phyloP scores from a whole-genome alignment of 2,888 invertebrate species.

The Drosophila kanekoi region DNA sequence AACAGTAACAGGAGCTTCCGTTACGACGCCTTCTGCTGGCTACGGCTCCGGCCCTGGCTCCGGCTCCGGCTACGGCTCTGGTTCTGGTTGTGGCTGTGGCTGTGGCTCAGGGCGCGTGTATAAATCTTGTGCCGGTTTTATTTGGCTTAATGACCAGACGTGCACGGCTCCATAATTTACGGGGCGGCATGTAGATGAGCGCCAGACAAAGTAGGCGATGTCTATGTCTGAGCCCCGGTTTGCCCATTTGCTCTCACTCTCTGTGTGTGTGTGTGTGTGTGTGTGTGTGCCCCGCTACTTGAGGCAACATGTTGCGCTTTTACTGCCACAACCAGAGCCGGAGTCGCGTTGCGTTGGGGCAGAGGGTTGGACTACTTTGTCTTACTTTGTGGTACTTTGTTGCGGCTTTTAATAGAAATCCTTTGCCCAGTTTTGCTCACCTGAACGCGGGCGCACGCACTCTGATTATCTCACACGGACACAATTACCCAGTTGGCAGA shows the following conservation, averaged over 20 bases:
- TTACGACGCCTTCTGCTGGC: constrained; percentile 36
- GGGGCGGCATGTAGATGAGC: constrained; percentile 73
- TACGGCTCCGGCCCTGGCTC: not conserved
- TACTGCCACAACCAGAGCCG: constrained; percentile 39
- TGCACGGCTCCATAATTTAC: constrained; percentile 83
- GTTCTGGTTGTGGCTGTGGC: constrained; percentile 10
- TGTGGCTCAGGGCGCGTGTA: constrained; percentile 62
- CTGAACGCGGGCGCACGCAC: constrained; percentile 49
- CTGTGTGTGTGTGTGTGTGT: constrained; percentile 12
- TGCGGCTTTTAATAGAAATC: constrained; percentile 77
- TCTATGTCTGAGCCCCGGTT: constrained; percentile 42
- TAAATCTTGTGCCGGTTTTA: constrained; percentile 84
- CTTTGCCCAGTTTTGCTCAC: constrained; percentile 58
- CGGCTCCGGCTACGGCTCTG: not conserved
- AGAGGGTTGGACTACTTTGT: constrained; percentile 68
- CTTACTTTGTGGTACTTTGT: constrained; percentile 78
- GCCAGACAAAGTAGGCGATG: constrained; percentile 73
- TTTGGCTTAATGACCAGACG: constrained; percentile 84
- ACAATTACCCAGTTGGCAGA: constrained; percentile 27
- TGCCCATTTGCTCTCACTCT: constrained; percentile 16
- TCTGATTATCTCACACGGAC: constrained; percentile 41
- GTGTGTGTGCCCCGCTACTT: constrained; percentile 49
- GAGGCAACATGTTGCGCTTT: constrained; percentile 78
- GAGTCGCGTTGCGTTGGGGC: not conserved
- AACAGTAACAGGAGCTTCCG: constrained; percentile 42